Conservation (phyloP, 2,797 vertebrate species). For the Eleutherodactylus coqui region DNA sequence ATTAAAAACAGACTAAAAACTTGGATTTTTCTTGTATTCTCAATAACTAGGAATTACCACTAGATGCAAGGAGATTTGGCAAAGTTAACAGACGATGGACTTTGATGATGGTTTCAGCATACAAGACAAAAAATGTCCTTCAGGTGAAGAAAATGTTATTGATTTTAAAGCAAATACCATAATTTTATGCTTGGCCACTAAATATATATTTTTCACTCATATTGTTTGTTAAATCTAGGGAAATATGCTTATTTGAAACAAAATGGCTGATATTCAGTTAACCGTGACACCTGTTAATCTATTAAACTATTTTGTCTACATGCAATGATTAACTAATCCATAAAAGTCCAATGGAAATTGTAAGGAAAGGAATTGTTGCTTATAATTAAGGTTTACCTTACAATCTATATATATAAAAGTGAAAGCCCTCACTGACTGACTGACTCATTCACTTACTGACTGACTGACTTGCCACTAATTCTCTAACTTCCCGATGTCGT, state of each 20-base stretch:
- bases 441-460: too few relatives aligned
- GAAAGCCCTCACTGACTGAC: too few relatives aligned
- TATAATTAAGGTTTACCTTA: background rate
- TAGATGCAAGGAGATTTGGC: conserved; percentile 56
- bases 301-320: background rate
- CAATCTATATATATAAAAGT: too few relatives aligned
- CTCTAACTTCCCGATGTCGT: too few relatives aligned
- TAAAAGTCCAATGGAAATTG: background rate
- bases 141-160: conserved; percentile 45
- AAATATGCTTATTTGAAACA: background rate
- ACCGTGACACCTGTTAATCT: background rate
- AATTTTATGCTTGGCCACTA: background rate
- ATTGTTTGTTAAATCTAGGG: background rate
- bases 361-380: background rate
- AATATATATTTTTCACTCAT: background rate
- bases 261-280: background rate
- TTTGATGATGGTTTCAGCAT: conserved; percentile 60
- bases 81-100: conserved; percentile 63
- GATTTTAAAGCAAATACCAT: background rate
- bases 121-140: conserved; percentile 60
- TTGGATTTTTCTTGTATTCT: conserved; percentile 13
- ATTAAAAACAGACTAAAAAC: background rate
- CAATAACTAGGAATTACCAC: conserved; percentile 53
- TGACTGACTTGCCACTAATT: too few relatives aligned
- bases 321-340: background rate